Evolutionary conservation across 1,140 invertebrate species (phyloP).

Genomic region (Nixonia krombeini): DNA sequence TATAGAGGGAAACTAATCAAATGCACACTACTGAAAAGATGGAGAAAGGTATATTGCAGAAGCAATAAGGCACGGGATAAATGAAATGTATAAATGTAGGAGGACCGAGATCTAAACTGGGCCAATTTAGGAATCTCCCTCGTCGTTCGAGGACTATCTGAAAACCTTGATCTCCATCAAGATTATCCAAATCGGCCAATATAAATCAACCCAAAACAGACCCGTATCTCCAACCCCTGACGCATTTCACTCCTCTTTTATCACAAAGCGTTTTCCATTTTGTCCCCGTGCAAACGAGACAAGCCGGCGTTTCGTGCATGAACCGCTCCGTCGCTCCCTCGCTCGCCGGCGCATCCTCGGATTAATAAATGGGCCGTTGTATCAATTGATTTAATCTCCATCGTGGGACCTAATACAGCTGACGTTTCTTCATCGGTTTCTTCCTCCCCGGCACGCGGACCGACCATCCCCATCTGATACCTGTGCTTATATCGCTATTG

Average conservation of each 20-base stretch:
- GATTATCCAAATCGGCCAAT: conserved; percentile 37
- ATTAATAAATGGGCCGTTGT: conserved; percentile 51
- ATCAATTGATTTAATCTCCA: conserved; percentile 50
- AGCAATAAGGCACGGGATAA: no score
- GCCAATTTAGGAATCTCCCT: not conserved
- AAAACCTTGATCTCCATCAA: conserved; percentile 42
- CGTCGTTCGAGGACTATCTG: not conserved
- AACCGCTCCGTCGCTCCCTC: conserved; percentile 20
- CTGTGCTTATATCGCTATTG: not conserved
- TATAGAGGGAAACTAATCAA: no score
- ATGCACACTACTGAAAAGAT: no score
- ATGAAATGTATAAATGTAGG: no score
- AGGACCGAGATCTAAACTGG: not conserved
- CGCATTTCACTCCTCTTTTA: conserved; percentile 36
- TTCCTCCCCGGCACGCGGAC: not conserved
- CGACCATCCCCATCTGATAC: not conserved
- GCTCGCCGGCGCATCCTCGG: conserved; percentile 45
- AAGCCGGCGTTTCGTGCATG: conserved; percentile 26
- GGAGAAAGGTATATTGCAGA: no score
- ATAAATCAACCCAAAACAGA: conserved; percentile 38
- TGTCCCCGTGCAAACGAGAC: conserved; percentile 42
- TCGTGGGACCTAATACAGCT: conserved; percentile 34
- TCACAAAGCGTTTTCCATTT: conserved; percentile 28
- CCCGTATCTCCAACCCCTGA: conserved; percentile 6
- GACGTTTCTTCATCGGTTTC: conserved; percentile 30